Base-by-base conservation (phyloP, 2,888 invertebrate genomes). In the Melangyna quadrimaculata region DNA sequence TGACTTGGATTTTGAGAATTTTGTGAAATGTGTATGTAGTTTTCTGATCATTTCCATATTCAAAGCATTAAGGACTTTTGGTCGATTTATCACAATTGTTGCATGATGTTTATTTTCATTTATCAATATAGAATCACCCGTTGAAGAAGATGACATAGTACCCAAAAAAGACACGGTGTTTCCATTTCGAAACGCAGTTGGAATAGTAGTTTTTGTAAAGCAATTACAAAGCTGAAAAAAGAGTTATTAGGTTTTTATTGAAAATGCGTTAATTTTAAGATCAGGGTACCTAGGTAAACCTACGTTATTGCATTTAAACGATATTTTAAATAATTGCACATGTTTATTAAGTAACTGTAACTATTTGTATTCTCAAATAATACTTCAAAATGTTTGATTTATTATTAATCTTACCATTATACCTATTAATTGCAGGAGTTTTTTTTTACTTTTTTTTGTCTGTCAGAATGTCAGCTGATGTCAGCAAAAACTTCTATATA, bases 1-100 rank as follows among this genome's bases (percentile, higher is more conserved):
- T 14, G 92, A 90, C 88, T 94, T 94, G 4, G 91, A 93, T 10
- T 92, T 93, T 90, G 97, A 95, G 96, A 97, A 97, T 89, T 95
- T 93, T 90, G 94, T 94, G 4, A 98, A 91, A 87, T 94, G 92
- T 0, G 95, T 94, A 87, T 95, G 93, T 22, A 98, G 94, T 89
- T 94, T 94, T 29, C 93, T 90, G 2, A 95, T 93, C 96, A 96
- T 96, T 14, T 93, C 92, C 35, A 95, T 88, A 90, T 95, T 95
- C n/a, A 96, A 92, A 0, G 96, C 94, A 91, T 96, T 96, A 32
- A 96, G 92, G 12, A 94, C 94, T 91, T 95, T 95, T 0, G 95
- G 95, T 63, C 95, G 91, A 89, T 96, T 96, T 43, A 96, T 89
- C 8, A 94, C 94, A 8, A 96, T 93, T 14, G 95, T 89, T 12